Evolutionary conservation across 2,113 vertebrate species (phyloP), one percentile per base, ranked within the genome.

Genomic region (Tetraodon nigroviridis): DNA sequence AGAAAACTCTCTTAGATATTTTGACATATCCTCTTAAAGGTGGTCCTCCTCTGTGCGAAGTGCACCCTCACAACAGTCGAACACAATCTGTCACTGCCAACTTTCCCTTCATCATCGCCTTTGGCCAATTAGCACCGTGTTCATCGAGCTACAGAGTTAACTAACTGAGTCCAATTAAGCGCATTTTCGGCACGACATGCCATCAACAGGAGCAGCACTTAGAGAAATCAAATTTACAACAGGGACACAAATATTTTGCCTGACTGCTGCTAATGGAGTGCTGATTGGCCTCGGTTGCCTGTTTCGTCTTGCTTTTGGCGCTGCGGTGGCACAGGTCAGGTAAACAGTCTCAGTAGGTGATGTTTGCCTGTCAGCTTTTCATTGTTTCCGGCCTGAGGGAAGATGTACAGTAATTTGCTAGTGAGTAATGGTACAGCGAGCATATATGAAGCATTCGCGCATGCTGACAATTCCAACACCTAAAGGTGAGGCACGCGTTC

Each of bases 131-230:
- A 74, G 55, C 54, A 60, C 64, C 37, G 32, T 40, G 58, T 32
- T 64, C 61, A 55, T 40, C 46, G 61, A 71, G 73, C 51, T 67
- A 54, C 60, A 27, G 46, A 74, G 55, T n/a, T 66, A 45, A 56
- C 47, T 73, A 61, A 78, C 50, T 69, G 47, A 75, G 49, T 57
- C 58, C 67, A 72, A 68, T 80, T 77, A 71, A 61, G 65, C 55
- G 29, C 0, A 69, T 65, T 71, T 81, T 65, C n/a, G 1, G 54
- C 56, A 61, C 59, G 59, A 60, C 55, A 64, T 32, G 52, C 27
- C 46, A 66, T 73, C 67, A 64, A 52, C n/a, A 37, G 16, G 41
- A 59, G 18, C 21, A 51, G 37, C 62, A 21, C 45, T 47, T 62
- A 37, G 57, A 63, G 53, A 51, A 51, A 70, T 71, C 42, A 66